phyloP scores from a whole-genome alignment of 2,888 invertebrate genomes.

The Athrips mouffetella region DNA sequence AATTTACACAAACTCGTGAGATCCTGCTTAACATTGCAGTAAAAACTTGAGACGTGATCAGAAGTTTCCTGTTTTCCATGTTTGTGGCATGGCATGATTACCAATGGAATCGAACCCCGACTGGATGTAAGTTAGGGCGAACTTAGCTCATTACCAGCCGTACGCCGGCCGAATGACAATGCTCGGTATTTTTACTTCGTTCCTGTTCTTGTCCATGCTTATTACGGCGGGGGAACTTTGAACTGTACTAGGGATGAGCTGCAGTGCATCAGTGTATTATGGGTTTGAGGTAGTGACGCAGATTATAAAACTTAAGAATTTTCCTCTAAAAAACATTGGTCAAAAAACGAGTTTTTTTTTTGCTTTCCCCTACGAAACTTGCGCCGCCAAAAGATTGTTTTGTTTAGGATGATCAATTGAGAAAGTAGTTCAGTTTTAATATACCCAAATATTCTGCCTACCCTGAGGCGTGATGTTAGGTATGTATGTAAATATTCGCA shows the following conservation, averaged over 20 bases:
- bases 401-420: too few relatives aligned
- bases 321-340: too few relatives aligned
- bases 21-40: not conserved
- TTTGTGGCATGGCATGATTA: conserved; percentile 50
- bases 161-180: conserved; percentile 70
- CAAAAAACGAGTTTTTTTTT: too few relatives aligned
- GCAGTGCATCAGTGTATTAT: too few relatives aligned
- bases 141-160: conserved; percentile 75
- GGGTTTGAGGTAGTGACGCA: too few relatives aligned
- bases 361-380: too few relatives aligned
- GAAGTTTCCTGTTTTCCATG: conserved; percentile 55
- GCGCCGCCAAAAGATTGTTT: too few relatives aligned
- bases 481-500: too few relatives aligned
- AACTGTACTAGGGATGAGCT: not conserved
- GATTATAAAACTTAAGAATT: too few relatives aligned
- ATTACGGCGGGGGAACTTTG: conserved; percentile 14
- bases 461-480: too few relatives aligned
- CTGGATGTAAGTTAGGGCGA: conserved; percentile 73
- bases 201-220: conserved; percentile 52
- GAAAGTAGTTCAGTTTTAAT: too few relatives aligned
- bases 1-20: not conserved
- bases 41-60: conserved; percentile 24
- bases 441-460: too few relatives aligned
- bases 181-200: conserved; percentile 67
- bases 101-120: conserved; percentile 42